phyloP scores from a whole-genome alignment of 92 coral and sea anemone species.

The Pocillopora meandrina region DNA sequence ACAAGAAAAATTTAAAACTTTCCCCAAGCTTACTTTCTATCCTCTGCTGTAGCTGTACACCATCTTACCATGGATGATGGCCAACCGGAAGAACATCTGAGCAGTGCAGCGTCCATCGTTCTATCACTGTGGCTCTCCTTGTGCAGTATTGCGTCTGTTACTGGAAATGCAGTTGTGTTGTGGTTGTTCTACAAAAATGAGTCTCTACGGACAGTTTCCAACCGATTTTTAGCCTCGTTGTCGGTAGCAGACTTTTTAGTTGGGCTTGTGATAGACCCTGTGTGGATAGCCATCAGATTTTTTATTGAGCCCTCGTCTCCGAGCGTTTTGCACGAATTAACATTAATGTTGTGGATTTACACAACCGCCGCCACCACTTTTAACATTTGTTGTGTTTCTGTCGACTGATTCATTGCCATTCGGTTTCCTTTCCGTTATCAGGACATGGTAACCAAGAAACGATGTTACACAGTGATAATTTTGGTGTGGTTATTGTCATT shows the following conservation, averaged over 20 bases:
- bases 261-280: slow-evolving; percentile 33
- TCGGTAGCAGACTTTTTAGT: slow-evolving; percentile 36
- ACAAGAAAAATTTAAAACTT: not conserved
- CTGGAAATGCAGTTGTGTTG: slow-evolving; percentile 20
- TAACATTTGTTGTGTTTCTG: not conserved
- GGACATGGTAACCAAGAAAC: no score
- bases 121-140: slow-evolving; percentile 8
- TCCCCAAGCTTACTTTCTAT: not conserved
- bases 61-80: not conserved
- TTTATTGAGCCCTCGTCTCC: not conserved
- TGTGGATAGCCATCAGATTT: slow-evolving; percentile 14
- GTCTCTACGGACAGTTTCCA: slow-evolving; percentile 36
- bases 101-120: not conserved
- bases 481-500: not conserved
- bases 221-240: slow-evolving; percentile 38
- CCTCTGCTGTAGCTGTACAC: not conserved
- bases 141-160: not conserved
- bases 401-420: not conserved
- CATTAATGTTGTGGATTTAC: not conserved
- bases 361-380: no score
- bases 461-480: no score
- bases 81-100: not conserved
- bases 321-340: not conserved
- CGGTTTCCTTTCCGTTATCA: no score
- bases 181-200: slow-evolving; percentile 28